Evolutionary conservation across 1,140 invertebrate genomes (phyloP), one percentile per base, ranked within the genome.

Genomic region (Metopolophium dirhodum): DNA sequence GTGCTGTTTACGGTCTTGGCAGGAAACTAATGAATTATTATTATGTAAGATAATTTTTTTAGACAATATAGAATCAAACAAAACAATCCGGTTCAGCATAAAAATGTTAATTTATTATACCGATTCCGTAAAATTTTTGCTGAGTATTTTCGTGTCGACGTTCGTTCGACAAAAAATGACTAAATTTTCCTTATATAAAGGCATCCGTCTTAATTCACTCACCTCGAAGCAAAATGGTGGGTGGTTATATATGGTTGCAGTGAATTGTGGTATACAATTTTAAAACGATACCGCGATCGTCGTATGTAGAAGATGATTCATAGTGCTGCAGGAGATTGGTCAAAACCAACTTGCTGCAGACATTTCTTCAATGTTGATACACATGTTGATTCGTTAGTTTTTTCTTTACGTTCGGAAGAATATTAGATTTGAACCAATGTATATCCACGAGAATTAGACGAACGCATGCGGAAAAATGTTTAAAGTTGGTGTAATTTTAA

Each of bases 21-120:
- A 92, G 82, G 77, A 92, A 54, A 92, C 45, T 49, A 57, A 92
- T 37, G 45, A 92, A 83, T 51, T 77, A 90, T 82, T 82, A 41
- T 61, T 90, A 68, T 68, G 41, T 82, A 85, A 26, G 37, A 26
- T 85, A 37, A 37, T 54, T 51, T 82, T 92, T 47, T 82, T 92
- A 47, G 61, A 35, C 30, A 82, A 37, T 88, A 90, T 45, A 91
- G 61, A 77, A 77, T 82, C 68, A 47, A 77, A 91, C 9, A 49
- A 91, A 82, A 91, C 41, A 90, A 30, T 90, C 3, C 23, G 14
- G 57, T 90, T 91, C 37, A 90, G 88, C 54, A 41, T 61, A 61
- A 30, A 88, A 90, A 18, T 61, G 51, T 61, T 45, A 30, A 61
- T 45, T 90, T 57, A 35, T 88, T 26, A 54, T 54, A 51, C 30